Conservation (phyloP, 1,140 invertebrate species). For the Trichonephila clavata region DNA sequence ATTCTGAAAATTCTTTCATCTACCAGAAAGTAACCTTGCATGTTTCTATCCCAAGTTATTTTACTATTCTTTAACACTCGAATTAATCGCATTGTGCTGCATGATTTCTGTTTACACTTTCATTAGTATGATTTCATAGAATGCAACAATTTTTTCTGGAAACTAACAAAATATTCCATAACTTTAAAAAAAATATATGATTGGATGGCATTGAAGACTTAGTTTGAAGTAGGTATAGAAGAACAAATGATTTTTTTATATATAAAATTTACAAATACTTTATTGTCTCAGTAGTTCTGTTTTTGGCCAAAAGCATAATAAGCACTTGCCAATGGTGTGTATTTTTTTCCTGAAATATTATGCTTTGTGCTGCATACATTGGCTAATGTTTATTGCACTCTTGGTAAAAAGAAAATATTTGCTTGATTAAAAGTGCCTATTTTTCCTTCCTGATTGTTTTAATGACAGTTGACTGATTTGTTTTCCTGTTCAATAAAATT, state of each 20-base stretch:
- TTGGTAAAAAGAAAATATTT: not conserved
- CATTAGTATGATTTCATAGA: not conserved
- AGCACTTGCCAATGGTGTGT: conserved; percentile 11
- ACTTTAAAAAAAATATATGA: not conserved
- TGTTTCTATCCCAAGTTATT: not conserved
- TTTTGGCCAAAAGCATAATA: conserved; percentile 5
- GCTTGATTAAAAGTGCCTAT: not conserved
- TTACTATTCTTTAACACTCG: not conserved
- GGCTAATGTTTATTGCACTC: not conserved
- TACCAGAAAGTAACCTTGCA: not conserved
- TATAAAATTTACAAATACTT: not conserved
- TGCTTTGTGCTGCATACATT: not conserved
- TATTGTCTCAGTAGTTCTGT: not conserved
- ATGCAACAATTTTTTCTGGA: not conserved
- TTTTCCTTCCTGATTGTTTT: conserved; percentile 4
- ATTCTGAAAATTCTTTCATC: too few relatives aligned
- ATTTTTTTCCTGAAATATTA: not conserved
- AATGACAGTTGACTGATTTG: conserved; percentile 75
- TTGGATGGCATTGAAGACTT: not conserved
- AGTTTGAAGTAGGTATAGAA: conserved; percentile 5
- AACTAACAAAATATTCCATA: not conserved
- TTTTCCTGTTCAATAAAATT: conserved; percentile 43
- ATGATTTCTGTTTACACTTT: conserved; percentile 17
- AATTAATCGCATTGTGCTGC: conserved; percentile 24
- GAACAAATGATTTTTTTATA: not conserved